Evolutionary conservation across 2,113 vertebrate species (phyloP).

Genomic region (Athene noctua): DNA sequence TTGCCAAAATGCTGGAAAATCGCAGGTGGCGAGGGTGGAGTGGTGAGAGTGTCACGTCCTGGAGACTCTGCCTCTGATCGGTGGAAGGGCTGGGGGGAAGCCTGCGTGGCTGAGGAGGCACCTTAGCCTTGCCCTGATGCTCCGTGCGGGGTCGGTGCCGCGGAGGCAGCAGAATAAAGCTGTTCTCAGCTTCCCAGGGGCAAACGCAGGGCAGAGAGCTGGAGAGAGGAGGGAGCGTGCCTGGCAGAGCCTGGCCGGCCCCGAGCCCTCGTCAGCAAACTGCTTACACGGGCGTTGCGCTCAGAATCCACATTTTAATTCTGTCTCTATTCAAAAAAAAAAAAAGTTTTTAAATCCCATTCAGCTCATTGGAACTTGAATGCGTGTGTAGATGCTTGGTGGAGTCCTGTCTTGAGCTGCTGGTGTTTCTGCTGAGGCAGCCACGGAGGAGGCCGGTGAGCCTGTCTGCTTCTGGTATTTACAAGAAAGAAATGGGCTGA

Average conservation of each 20-base stretch:
- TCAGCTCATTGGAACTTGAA: not conserved
- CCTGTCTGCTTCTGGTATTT: not conserved
- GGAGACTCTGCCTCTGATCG: not conserved
- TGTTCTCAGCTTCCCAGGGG: not conserved
- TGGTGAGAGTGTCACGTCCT: not conserved
- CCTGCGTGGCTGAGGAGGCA: not conserved
- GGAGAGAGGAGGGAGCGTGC: not conserved
- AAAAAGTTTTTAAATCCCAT: not conserved
- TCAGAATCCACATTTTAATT: not conserved
- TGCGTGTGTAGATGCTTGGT: not conserved
- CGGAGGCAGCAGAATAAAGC: not conserved
- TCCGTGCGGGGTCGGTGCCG: accelerated
- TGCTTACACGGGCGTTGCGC: accelerated
- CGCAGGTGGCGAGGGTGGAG: not conserved
- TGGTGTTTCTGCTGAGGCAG: not conserved
- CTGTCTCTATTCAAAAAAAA: not conserved
- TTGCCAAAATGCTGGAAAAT: not conserved
- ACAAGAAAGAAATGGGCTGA: not conserved
- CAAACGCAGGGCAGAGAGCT: not conserved
- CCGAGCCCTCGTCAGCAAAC: not conserved
- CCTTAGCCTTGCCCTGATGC: not conserved
- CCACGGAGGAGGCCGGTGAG: not conserved
- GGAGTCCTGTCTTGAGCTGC: not conserved
- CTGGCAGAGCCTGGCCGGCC: not conserved
- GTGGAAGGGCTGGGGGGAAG: not conserved